A percentile compares a stretch with the other conserved stretches of the same genome.
Evolutionary conservation across 1,140 invertebrate species (phyloP).

Genomic region (Formica exsecta): DNA sequence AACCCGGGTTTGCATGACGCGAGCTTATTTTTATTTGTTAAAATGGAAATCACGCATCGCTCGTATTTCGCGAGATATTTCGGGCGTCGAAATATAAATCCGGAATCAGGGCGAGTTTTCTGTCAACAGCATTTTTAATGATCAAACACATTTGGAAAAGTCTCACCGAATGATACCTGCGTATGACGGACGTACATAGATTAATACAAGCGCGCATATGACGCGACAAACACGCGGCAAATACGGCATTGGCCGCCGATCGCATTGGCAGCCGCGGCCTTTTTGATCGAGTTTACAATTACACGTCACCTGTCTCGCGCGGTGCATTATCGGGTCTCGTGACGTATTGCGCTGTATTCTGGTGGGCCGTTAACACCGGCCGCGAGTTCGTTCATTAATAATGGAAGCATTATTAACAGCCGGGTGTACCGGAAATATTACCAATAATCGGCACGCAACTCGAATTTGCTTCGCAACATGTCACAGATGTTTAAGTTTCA

Average conservation of each 20-base stretch:
- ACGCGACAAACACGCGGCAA: conserved; percentile 11
- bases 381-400: conserved; percentile 75
- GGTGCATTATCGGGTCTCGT: conserved; percentile 64
- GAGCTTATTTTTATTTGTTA: conserved; percentile 32
- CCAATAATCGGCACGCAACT: conserved; percentile 61
- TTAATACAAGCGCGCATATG: not conserved
- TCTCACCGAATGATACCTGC: conserved; percentile 41
- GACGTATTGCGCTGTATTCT: conserved; percentile 61
- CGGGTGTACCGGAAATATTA: conserved; percentile 68
- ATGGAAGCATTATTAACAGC: conserved; percentile 75
- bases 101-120: conserved; percentile 19
- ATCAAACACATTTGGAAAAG: conserved; percentile 58
- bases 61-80: conserved; percentile 49
- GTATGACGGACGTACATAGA: conserved; percentile 3
- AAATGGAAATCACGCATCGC: conserved; percentile 35
- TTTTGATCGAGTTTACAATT: conserved; percentile 74
- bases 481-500: conserved; percentile 31
- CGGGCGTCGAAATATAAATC: conserved; percentile 34
- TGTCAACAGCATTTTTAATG: conserved; percentile 57
- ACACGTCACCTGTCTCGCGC: conserved; percentile 68
- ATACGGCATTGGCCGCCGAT: conserved; percentile 31
- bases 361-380: conserved; percentile 65
- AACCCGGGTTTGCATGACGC: not conserved
- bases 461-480: conserved; percentile 63
- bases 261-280: conserved; percentile 66